Base-by-base conservation (phyloP, 2,797 vertebrate genomes). In the Botia kubotai region DNA sequence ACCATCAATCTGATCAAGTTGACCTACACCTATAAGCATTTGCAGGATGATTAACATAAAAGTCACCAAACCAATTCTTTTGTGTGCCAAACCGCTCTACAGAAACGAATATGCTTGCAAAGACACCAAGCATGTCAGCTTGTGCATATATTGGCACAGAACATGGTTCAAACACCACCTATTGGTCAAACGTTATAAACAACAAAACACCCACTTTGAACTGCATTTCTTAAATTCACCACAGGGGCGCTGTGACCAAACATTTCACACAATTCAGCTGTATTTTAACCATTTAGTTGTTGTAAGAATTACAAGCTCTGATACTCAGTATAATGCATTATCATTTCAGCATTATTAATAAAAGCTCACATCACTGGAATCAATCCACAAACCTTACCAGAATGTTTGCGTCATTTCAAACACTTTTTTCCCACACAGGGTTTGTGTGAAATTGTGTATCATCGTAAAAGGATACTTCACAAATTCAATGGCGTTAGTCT, bases 401-500 rank as follows among this genome's bases (percentile, higher is more conserved):
- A 39, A 39, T 6, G 36, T 39, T 39, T 39, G 36, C 13, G 58
- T 62, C 23, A 62, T 29, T 16, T 29, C 4, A 62, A 62, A 62
- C 23, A 33, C 2, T 53, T 26, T 26, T 26, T 26, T 26, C 23
- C 23, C 23, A 26, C 23, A 6, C 17, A 55, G 6, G 16, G 13
- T 14, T 43, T 70, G 12, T 5, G 17, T 0, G 23, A 3, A 57
- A 14, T 29, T 39, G 17, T 39, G 17, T 39, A 39, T 17, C n/a
- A 33, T 0, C 69, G 26, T 57, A 17, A 66, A 95, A 99, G 97
- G 98, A 99, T 99, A 99, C 98, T 99, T 99, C 80, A 99, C 98
- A 83, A 99, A 99, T 90, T 99, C 98, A 62, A 99, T 96, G 21
- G 98, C 98, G 0, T 98, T 97, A 0, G 98, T 99, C 94, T 99